Percentiles rank a stretch among this genome's conserved stretches.
phyloP scores from a whole-genome alignment of 2,113 vertebrate genomes.

The Nerophis ophidion region DNA sequence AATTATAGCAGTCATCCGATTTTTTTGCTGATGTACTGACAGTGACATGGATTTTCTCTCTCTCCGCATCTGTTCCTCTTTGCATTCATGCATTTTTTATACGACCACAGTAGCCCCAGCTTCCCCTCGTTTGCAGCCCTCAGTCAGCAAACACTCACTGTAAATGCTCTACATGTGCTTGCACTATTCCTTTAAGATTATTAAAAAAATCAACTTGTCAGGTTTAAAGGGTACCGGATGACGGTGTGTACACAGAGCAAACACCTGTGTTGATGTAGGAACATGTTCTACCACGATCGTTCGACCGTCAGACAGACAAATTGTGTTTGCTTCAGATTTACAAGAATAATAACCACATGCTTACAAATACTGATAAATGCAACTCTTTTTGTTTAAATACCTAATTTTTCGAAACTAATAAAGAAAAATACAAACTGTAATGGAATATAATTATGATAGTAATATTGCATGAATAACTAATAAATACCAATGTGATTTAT shows the following conservation, averaged over 20 bases:
- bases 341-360: too few relatives aligned
- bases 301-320: too few relatives aligned
- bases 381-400: too few relatives aligned
- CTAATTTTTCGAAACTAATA: too few relatives aligned
- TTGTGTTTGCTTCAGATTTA: too few relatives aligned
- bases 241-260: not conserved
- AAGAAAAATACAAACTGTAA: too few relatives aligned
- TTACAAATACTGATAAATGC: too few relatives aligned
- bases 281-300: not conserved
- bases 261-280: not conserved
- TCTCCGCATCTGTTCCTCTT: not conserved
- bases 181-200: not conserved
- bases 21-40: constrained; percentile 17
- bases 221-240: not conserved
- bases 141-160: not conserved
- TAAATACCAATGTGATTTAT: too few relatives aligned
- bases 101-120: constrained; percentile 24
- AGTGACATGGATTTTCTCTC: constrained; percentile 22
- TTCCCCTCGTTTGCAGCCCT: constrained; percentile 18
- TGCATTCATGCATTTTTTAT: constrained; percentile 54
- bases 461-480: too few relatives aligned
- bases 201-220: not conserved
- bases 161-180: constrained; percentile 9
- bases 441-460: too few relatives aligned
- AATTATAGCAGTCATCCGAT: not conserved